phyloP scores from a whole-genome alignment of 2,888 invertebrate species.

The Imbricaverruca yamaguchii region DNA sequence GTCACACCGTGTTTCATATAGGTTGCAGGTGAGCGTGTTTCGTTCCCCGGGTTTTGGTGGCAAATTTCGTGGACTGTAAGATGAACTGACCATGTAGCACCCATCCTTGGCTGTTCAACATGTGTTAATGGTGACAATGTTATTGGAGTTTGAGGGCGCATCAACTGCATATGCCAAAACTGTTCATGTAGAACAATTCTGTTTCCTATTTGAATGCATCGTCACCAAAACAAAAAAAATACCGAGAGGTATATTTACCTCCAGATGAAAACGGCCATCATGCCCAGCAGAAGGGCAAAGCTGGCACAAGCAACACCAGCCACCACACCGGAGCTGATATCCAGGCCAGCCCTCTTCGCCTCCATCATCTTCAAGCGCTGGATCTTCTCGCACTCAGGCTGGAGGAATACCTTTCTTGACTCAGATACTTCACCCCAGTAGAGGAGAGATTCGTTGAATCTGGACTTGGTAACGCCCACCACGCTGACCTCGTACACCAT shows the following conservation, averaged over 20 bases:
- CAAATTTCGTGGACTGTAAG: too few species aligned
- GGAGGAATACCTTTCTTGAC: not conserved
- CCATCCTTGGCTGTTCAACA: too few species aligned
- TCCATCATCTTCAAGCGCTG: not conserved
- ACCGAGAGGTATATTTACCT: conserved; percentile 56
- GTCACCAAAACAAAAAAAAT: too few species aligned
- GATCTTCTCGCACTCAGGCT: not conserved
- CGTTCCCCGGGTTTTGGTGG: too few species aligned
- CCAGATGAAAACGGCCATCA: conserved; percentile 63
- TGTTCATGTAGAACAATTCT: too few species aligned
- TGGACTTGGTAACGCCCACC: conserved; percentile 46
- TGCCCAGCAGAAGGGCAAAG: conserved; percentile 58
- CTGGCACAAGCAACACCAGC: conserved; percentile 63
- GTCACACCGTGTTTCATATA: too few species aligned
- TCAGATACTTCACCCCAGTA: not conserved
- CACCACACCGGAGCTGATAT: conserved; percentile 61
- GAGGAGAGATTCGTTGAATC: not conserved
- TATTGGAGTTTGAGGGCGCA: too few species aligned
- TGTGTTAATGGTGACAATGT: too few species aligned
- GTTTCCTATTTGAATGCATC: too few species aligned
- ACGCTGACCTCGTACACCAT: conserved; percentile 62
- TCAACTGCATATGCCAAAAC: too few species aligned
- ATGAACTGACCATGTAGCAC: too few species aligned
- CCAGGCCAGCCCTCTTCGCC: conserved; percentile 34
- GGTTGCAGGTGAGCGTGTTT: too few species aligned